These are phyloP conservation scores for Nesidiocoris tenuis DNA, from an alignment of 2,888 invertebrate genomes.

Conservation along the genomic window DNA sequence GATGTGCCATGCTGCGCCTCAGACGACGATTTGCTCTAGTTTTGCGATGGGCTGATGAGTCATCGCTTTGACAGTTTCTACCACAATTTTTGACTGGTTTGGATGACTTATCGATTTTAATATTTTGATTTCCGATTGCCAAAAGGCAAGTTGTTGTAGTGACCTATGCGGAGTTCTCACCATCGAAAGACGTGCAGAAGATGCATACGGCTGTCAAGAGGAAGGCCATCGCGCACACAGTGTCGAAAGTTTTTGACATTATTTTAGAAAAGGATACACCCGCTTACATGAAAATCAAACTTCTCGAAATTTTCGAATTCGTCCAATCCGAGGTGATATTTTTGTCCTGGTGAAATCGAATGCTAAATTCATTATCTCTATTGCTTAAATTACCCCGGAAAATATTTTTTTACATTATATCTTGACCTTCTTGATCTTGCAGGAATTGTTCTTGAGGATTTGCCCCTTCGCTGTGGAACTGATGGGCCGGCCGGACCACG, in stretches of 20 bases:
- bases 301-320: conserved; percentile 49
- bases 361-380: too few relatives aligned
- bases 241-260: conserved; percentile 43
- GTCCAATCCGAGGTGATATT: conserved; percentile 51
- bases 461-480: conserved; percentile 47
- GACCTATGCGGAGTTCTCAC: conserved; percentile 63
- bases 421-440: conserved; percentile 16
- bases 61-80: too few relatives aligned
- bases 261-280: conserved; percentile 47
- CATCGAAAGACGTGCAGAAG: conserved; percentile 57
- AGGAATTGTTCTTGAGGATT: conserved; percentile 48
- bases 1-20: too few relatives aligned
- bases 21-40: too few relatives aligned
- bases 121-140: too few relatives aligned
- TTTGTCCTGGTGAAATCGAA: background rate
- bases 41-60: too few relatives aligned
- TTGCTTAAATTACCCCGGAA: too few relatives aligned
- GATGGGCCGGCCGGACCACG: conserved; percentile 33
- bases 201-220: conserved; percentile 35
- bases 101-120: too few relatives aligned
- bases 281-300: conserved; percentile 48
- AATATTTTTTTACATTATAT: too few relatives aligned
- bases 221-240: conserved; percentile 40
- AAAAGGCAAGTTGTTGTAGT: conserved; percentile 56
- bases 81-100: too few relatives aligned